Conservation (phyloP, 2,797 vertebrate genomes). For the Liparis tanakae region DNA sequence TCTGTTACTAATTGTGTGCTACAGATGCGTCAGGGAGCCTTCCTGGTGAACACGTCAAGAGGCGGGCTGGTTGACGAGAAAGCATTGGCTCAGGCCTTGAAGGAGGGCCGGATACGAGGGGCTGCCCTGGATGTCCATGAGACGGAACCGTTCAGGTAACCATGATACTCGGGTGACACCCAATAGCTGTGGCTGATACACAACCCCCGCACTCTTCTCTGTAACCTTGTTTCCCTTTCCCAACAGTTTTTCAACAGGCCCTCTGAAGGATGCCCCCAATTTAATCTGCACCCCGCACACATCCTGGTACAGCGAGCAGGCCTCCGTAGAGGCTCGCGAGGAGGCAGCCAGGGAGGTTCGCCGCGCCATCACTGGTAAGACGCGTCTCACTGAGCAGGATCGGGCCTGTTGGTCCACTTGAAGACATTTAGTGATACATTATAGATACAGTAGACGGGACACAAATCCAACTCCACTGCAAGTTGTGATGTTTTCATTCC, state of each 20-base stretch:
- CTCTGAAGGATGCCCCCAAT: conserved; percentile 91
- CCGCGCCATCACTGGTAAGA: conserved; percentile 89
- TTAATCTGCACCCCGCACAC: conserved; percentile 92
- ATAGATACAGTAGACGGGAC: background rate
- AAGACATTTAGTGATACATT: background rate
- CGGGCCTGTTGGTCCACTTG: background rate
- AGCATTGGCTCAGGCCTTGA: conserved; percentile 90
- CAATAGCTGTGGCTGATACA: background rate
- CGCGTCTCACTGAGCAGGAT: background rate
- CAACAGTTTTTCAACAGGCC: conserved; percentile 88
- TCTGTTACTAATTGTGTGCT: conserved; percentile 10
- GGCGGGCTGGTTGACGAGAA: conserved; percentile 91
- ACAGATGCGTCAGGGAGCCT: conserved; percentile 92
- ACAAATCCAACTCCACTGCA: background rate
- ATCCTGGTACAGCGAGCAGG: conserved; percentile 93
- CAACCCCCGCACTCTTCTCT: background rate
- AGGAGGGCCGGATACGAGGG: conserved; percentile 91
- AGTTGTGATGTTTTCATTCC: background rate
- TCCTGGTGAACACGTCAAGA: conserved; percentile 91
- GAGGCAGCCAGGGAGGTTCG: conserved; percentile 92
- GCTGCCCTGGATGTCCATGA: conserved; percentile 91
- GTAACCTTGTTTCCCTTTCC: conserved; percentile 6
- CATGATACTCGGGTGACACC: background rate
- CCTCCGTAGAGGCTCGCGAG: conserved; percentile 90
- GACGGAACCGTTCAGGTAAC: conserved; percentile 90